Conservation (phyloP, 2,888 invertebrate genomes). For the Tetrapedia diversipes region DNA sequence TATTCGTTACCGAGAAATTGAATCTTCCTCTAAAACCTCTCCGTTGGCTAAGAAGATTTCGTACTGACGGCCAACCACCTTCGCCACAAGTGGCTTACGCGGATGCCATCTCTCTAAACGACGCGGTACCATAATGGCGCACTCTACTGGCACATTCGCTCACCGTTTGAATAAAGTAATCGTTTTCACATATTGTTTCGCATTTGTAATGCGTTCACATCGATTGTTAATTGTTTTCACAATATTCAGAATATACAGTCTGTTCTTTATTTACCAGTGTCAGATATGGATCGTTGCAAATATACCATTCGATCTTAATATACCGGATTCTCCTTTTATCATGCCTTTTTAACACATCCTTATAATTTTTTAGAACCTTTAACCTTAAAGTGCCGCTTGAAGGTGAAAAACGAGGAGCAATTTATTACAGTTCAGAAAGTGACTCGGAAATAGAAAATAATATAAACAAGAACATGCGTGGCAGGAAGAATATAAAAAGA, state of each 20-base stretch:
- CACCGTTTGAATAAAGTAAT: conserved; percentile 30
- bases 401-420: conserved; percentile 25
- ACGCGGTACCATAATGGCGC: conserved; percentile 16
- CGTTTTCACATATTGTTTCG: conserved; percentile 21
- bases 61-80: no score
- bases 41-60: no score
- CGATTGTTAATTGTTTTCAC: conserved; percentile 28
- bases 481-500: no score
- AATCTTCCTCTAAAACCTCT: no score
- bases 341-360: no score
- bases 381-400: conserved; percentile 19
- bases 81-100: conserved; percentile 3
- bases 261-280: conserved; percentile 7
- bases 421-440: conserved; percentile 18
- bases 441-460: conserved; percentile 29
- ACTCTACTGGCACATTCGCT: conserved; percentile 32
- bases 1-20: no score
- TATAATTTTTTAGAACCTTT: conserved; percentile 23
- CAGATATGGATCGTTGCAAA: no score
- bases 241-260: conserved; percentile 22
- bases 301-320: no score
- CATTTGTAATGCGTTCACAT: conserved; percentile 26
- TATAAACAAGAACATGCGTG: no score
- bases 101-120: background rate
- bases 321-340: no score